phyloP scores from a whole-genome alignment of 2,113 vertebrate species.

The Sylvilagus bachmani region DNA sequence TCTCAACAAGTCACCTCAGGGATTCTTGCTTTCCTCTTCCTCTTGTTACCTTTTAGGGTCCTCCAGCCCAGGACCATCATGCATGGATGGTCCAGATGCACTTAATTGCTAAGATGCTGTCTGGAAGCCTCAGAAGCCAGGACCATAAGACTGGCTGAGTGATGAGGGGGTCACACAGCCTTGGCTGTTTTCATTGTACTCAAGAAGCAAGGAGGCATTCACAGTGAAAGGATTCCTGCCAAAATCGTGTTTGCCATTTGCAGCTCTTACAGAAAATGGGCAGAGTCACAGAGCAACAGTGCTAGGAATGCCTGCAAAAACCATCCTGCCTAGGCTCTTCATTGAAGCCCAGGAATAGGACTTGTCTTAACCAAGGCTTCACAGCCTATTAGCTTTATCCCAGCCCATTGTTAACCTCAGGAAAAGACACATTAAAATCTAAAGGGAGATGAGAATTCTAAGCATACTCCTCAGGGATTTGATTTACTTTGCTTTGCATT shows the following conservation, averaged over 20 bases:
- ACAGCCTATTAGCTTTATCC: slow-evolving; percentile 43
- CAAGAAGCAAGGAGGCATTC: slow-evolving; percentile 57
- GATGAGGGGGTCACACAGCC: background rate
- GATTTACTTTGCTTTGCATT: slow-evolving; percentile 32
- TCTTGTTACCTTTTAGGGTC: slow-evolving; percentile 2
- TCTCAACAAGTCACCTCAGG: background rate
- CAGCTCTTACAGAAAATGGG: slow-evolving; percentile 66
- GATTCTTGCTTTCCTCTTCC: slow-evolving; percentile 41
- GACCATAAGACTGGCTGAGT: background rate
- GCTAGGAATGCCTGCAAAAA: slow-evolving; percentile 48
- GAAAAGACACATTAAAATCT: background rate
- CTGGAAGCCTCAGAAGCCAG: slow-evolving; percentile 37
- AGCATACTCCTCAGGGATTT: background rate
- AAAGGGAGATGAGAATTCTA: slow-evolving; percentile 31
- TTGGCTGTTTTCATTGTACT: slow-evolving; percentile 51
- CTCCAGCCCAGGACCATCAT: background rate
- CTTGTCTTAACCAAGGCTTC: slow-evolving; percentile 43
- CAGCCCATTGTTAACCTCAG: background rate
- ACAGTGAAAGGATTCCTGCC: slow-evolving; percentile 62
- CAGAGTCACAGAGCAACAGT: slow-evolving; percentile 39
- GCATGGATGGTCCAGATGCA: background rate
- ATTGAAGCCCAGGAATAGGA: slow-evolving; percentile 21
- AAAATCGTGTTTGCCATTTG: slow-evolving; percentile 59
- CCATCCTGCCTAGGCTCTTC: slow-evolving; percentile 10
- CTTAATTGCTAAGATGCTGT: slow-evolving; percentile 52